These are phyloP conservation scores for Chiloscyllium plagiosum DNA, from an alignment of 2,113 vertebrate species.

Conservation along the genomic window DNA sequence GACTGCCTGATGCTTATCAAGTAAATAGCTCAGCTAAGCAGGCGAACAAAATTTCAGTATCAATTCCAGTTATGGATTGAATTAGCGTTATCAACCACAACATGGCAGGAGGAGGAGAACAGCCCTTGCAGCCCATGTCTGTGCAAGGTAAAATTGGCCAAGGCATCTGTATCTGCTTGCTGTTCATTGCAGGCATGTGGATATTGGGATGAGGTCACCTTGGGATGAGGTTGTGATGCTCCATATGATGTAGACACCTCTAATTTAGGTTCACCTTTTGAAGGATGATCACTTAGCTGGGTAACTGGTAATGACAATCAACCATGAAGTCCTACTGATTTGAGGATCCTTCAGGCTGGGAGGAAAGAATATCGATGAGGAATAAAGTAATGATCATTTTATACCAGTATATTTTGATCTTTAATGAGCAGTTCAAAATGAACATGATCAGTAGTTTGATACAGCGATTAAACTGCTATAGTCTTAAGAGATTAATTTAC, in stretches of 20 bases:
- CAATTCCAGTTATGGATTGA: neutral
- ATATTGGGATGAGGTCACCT: neutral
- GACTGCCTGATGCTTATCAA: neutral
- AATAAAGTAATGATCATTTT: neutral
- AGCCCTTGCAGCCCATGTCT: neutral
- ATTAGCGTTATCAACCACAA: neutral
- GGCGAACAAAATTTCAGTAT: neutral
- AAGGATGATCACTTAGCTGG: neutral
- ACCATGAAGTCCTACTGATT: neutral
- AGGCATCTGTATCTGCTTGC: neutral
- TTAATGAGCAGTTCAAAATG: neutral
- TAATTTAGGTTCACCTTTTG: neutral
- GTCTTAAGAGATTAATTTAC: neutral
- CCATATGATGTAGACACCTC: neutral
- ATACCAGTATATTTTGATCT: neutral
- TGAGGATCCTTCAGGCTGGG: neutral
- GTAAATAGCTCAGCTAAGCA: neutral
- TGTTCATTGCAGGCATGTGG: neutral
- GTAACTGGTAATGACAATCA: neutral
- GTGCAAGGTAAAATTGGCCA: neutral
- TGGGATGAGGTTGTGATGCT: neutral
- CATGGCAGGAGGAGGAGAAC: neutral
- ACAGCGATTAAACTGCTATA: neutral
- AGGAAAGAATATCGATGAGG: neutral
- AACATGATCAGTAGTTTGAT: neutral